phyloP scores from a whole-genome alignment of 2,888 invertebrate genomes.

The Apodemia mormo region DNA sequence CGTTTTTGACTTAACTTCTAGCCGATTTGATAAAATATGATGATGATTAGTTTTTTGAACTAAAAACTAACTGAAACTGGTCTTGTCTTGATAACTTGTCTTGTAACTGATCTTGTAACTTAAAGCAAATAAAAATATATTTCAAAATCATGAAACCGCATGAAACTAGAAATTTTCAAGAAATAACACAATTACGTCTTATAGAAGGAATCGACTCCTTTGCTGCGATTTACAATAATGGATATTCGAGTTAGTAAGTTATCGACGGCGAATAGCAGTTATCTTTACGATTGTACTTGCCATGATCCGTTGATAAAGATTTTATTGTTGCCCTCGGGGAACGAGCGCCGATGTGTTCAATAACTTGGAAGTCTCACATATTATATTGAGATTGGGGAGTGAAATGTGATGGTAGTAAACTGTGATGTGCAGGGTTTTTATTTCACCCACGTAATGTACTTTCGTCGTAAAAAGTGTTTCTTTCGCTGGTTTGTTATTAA shows the following conservation, averaged over 20 bases:
- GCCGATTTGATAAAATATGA: too few relatives aligned
- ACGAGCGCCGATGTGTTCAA: constrained; percentile 22
- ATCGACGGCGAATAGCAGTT: constrained; percentile 45
- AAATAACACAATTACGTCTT: neutral
- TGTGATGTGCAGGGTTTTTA: constrained; percentile 20
- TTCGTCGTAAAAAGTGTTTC: neutral
- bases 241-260: constrained; percentile 64
- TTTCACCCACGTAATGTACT: constrained; percentile 17
- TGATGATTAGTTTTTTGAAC: too few relatives aligned
- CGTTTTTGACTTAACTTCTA: too few relatives aligned
- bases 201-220: constrained; percentile 25
- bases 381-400: constrained; percentile 26
- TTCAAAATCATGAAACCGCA: neutral
- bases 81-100: too few relatives aligned
- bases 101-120: too few relatives aligned
- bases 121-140: neutral
- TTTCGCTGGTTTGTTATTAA: neutral
- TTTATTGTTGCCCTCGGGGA: constrained; percentile 56
- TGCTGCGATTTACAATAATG: constrained; percentile 60
- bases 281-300: constrained; percentile 58
- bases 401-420: constrained; percentile 21
- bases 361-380: constrained; percentile 26
- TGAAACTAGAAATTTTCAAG: neutral
- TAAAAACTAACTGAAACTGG: too few relatives aligned
- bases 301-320: constrained; percentile 59